Conservation (phyloP, 2,888 invertebrate species). For the Acanthosepion pharaonis region DNA sequence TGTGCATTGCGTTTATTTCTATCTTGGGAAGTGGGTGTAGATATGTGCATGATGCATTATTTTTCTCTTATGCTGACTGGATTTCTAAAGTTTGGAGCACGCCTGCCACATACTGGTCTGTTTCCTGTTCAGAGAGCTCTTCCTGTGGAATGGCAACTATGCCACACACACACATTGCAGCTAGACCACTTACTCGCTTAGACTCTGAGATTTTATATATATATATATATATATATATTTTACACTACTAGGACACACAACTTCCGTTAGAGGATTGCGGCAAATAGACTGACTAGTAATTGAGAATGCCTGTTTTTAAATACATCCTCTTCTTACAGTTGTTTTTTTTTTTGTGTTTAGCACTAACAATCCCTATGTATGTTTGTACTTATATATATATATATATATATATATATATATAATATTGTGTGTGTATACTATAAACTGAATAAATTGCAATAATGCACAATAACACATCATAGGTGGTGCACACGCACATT, state of each 20-base stretch:
- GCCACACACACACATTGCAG: neutral
- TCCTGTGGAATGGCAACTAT: slow-evolving; percentile 33
- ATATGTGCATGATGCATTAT: neutral
- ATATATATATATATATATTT: neutral
- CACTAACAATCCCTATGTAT: neutral
- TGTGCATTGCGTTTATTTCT: neutral
- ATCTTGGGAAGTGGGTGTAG: neutral
- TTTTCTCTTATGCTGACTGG: neutral
- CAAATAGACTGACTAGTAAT: neutral
- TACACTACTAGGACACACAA: neutral
- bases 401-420: neutral
- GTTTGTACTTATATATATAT: too few species aligned
- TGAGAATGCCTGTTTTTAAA: neutral
- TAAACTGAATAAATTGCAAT: neutral
- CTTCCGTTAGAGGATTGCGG: neutral
- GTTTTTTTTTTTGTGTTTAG: neutral
- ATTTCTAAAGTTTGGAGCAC: neutral
- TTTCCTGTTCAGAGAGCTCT: slow-evolving; percentile 33
- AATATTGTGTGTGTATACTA: neutral
- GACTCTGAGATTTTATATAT: neutral
- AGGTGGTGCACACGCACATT: neutral
- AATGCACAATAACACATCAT: neutral
- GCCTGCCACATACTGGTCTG: slow-evolving; percentile 33
- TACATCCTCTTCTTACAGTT: neutral
- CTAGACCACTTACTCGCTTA: neutral